These are phyloP conservation scores for Watsonalla cultraria DNA, from an alignment of 2,888 invertebrate species.

Conservation along the genomic window DNA sequence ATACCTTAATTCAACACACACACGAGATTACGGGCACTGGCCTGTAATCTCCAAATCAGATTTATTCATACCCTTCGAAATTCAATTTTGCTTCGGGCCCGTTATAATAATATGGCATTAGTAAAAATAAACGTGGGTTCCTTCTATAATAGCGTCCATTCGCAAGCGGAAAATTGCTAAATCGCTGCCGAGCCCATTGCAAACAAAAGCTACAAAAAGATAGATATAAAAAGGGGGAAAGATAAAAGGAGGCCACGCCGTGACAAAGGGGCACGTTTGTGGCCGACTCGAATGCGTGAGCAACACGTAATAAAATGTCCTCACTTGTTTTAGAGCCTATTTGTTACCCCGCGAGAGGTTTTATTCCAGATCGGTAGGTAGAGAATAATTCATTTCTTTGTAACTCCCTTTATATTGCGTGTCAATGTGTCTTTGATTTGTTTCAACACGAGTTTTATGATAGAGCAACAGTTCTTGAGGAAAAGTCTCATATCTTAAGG, in stretches of 20 bases:
- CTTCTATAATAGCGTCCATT: slow-evolving; percentile 34
- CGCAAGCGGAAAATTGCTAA: slow-evolving; percentile 38
- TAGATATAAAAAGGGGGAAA: slow-evolving; percentile 3
- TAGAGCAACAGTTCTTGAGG: no score
- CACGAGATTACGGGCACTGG: neutral
- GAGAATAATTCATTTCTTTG: neutral
- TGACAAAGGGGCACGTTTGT: slow-evolving; percentile 23
- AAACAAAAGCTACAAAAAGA: slow-evolving; percentile 8
- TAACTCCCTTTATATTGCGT: neutral
- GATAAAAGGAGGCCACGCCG: slow-evolving; percentile 23
- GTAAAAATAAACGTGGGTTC: slow-evolving; percentile 21
- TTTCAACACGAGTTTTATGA: no score
- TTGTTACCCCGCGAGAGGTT: slow-evolving; percentile 15
- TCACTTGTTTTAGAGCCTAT: slow-evolving; percentile 12
- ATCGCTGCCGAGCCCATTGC: slow-evolving; percentile 29
- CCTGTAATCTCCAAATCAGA: neutral
- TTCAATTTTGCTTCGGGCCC: slow-evolving; percentile 21
- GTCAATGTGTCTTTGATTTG: neutral
- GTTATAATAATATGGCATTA: slow-evolving; percentile 25
- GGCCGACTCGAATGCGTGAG: slow-evolving; percentile 30
- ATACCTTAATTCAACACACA: no score
- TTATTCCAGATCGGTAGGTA: slow-evolving; percentile 7
- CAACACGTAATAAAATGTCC: slow-evolving; percentile 30
- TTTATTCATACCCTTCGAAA: slow-evolving; percentile 10
- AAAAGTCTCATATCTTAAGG: no score